A percentile compares a stretch with the other conserved stretches of the same genome.
Conservation (phyloP, 1,140 invertebrate genomes). For the Orius insidiosus region DNA sequence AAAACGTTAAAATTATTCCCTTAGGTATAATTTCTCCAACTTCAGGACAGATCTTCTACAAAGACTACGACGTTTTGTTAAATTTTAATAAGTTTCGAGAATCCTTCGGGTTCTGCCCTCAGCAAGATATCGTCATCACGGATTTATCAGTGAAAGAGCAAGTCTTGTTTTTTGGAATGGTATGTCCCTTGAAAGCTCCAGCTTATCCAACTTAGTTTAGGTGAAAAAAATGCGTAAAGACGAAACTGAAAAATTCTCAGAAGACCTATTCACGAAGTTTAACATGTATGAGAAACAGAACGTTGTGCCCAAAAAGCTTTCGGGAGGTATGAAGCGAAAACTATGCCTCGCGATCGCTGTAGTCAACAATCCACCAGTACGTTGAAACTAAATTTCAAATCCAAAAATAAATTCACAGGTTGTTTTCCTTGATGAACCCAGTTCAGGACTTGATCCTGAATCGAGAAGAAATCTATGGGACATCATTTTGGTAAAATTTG, state of each 20-base stretch:
- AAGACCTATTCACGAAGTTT: neutral
- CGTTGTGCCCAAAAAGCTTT: conserved; percentile 30
- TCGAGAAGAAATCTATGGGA: conserved; percentile 42
- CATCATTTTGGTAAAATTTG: conserved; percentile 26
- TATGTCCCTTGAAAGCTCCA: conserved; percentile 11
- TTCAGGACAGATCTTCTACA: conserved; percentile 42
- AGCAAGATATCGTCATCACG: conserved; percentile 87
- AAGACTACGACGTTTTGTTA: conserved; percentile 43
- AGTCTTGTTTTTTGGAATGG: conserved; percentile 29
- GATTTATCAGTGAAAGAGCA: conserved; percentile 79
- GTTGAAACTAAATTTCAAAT: no score
- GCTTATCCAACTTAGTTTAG: no score
- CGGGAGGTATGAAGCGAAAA: conserved; percentile 52
- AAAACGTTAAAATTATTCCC: no score
- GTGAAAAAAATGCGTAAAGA: neutral
- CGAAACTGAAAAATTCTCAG: neutral
- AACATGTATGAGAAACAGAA: neutral
- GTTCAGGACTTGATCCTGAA: conserved; percentile 36
- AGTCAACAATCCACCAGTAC: conserved; percentile 29
- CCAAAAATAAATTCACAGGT: conserved; percentile 19
- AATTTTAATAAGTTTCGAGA: conserved; percentile 31
- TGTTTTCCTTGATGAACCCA: conserved; percentile 48
- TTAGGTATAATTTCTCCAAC: conserved; percentile 42
- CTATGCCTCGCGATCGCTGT: conserved; percentile 45
- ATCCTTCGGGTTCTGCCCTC: conserved; percentile 68